Conservation (phyloP, 2,113 vertebrate species). For the Pituophis catenifer region DNA sequence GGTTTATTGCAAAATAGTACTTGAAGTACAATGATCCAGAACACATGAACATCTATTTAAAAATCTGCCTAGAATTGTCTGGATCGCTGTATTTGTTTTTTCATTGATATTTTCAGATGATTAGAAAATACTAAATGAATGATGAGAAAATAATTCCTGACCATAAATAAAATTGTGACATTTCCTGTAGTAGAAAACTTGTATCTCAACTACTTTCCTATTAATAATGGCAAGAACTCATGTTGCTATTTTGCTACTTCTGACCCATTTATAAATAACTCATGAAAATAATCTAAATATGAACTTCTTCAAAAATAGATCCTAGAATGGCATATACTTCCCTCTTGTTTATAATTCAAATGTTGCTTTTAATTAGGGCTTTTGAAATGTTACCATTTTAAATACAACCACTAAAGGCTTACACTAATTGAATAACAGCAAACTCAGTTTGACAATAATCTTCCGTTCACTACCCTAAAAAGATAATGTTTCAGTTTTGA, state of each 20-base stretch:
- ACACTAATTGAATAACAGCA: background rate
- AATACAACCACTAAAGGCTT: background rate
- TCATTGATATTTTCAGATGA: conserved; percentile 29
- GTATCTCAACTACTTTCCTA: conserved; percentile 46
- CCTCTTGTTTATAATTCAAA: background rate
- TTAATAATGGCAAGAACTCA: conserved; percentile 28
- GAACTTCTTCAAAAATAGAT: conserved; percentile 48
- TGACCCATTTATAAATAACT: conserved; percentile 61
- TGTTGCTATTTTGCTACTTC: conserved; percentile 51
- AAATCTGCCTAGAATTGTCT: background rate
- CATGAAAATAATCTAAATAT: conserved; percentile 45
- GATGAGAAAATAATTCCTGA: conserved; percentile 11
- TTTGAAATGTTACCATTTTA: background rate
- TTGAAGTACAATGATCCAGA: background rate
- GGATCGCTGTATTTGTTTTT: conserved; percentile 10
- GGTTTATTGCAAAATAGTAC: background rate
- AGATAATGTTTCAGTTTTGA: background rate
- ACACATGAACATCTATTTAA: background rate
- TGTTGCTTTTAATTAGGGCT: background rate
- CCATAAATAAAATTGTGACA: conserved; percentile 30
- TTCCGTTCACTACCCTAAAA: background rate
- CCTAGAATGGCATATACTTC: conserved; percentile 1
- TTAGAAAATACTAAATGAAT: conserved; percentile 12
- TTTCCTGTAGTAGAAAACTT: conserved; percentile 45
- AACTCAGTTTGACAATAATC: background rate